Percentiles rank a stretch among this genome's conserved stretches.
Evolutionary conservation across 2,113 vertebrate species (phyloP).

Genomic region (Pelecanus crispus): DNA sequence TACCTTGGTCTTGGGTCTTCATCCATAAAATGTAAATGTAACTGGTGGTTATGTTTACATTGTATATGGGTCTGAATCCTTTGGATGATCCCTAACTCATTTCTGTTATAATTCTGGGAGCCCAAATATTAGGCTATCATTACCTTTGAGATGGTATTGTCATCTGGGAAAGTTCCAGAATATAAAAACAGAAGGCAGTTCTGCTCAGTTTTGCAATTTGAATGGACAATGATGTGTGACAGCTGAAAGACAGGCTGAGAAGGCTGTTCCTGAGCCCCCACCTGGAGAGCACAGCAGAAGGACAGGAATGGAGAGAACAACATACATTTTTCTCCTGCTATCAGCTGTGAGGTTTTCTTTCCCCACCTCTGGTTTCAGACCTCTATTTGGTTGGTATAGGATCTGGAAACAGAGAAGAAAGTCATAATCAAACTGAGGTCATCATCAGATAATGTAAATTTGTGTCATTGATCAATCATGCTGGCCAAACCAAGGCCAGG

Average conservation of each 20-base stretch:
- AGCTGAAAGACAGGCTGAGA: neutral
- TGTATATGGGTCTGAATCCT: neutral
- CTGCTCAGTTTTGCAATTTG: neutral
- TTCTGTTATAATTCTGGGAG: neutral
- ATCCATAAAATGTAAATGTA: neutral
- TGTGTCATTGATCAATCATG: neutral
- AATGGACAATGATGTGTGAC: neutral
- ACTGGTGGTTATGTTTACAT: neutral
- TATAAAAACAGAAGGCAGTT: neutral
- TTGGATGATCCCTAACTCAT: neutral
- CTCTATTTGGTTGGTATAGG: neutral
- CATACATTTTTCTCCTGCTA: neutral
- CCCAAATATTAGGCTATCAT: neutral
- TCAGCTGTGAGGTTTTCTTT: neutral
- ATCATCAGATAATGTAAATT: neutral
- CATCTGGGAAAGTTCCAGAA: neutral
- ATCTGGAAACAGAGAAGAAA: neutral
- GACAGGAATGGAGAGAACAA: neutral
- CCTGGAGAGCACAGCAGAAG: neutral
- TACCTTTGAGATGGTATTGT: neutral
- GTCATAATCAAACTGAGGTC: neutral
- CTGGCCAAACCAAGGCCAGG: neutral
- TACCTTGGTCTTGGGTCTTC: neutral
- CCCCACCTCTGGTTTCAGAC: neutral
- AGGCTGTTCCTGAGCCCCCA: neutral